Percentiles rank a stretch among this genome's conserved stretches.
phyloP scores from a whole-genome alignment of 2,888 invertebrate genomes.

The Bruchidius siliquastri region DNA sequence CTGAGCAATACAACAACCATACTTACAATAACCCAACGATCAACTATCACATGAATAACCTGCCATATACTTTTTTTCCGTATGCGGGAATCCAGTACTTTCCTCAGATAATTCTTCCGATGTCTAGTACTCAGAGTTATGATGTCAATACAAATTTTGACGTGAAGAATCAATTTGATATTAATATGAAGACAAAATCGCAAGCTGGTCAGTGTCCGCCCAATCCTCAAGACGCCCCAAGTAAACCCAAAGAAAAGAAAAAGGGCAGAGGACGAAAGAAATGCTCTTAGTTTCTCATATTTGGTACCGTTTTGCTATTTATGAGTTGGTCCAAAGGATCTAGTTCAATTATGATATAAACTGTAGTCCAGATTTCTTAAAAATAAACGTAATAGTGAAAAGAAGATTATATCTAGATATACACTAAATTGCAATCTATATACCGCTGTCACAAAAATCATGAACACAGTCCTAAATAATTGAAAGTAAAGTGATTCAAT shows the following conservation, averaged over 20 bases:
- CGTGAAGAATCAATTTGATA: slow-evolving; percentile 7
- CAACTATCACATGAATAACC: slow-evolving; percentile 37
- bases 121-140: no score
- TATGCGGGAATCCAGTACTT: slow-evolving; percentile 18
- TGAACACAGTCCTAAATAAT: no score
- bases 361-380: no score
- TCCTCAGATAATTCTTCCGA: slow-evolving; percentile 17
- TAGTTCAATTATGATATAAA: no score
- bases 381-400: no score
- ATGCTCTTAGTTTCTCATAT: slow-evolving; percentile 4
- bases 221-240: slow-evolving; percentile 3
- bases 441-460: no score
- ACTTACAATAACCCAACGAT: slow-evolving; percentile 41
- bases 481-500: no score
- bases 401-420: no score
- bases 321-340: no score
- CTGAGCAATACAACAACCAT: slow-evolving; percentile 38
- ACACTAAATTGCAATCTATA: no score
- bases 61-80: slow-evolving; percentile 20
- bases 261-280: slow-evolving; percentile 14
- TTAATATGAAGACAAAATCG: no score
- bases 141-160: slow-evolving; percentile 19
- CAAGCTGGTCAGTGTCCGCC: neutral
- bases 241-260: slow-evolving; percentile 14
- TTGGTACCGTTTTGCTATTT: no score